These are phyloP conservation scores for Selenia dentaria DNA, from an alignment of 2,888 invertebrate genomes.

Conservation along the genomic window DNA sequence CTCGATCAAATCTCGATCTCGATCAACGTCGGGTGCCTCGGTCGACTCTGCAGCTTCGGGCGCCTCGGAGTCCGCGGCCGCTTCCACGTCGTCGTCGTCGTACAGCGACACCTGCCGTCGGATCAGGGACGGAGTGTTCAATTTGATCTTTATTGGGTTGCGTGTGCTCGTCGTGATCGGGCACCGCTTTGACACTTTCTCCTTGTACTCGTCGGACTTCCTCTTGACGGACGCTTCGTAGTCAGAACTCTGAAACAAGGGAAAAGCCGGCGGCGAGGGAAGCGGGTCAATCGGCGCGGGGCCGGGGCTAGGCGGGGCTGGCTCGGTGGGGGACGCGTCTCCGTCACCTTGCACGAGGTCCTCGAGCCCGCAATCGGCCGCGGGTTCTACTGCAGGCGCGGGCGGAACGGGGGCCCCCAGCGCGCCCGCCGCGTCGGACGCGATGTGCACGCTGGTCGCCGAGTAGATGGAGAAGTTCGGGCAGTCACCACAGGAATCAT, in stretches of 20 bases:
- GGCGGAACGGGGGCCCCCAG: slow-evolving; percentile 30
- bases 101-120: slow-evolving; percentile 80
- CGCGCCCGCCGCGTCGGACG: slow-evolving; percentile 68
- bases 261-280: slow-evolving; percentile 12
- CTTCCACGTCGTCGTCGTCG: slow-evolving; percentile 74
- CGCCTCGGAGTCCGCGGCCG: slow-evolving; percentile 8
- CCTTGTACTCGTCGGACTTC: slow-evolving; percentile 56
- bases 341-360: slow-evolving; percentile 55
- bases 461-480: slow-evolving; percentile 95
- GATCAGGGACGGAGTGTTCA: slow-evolving; percentile 76
- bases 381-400: too few species aligned
- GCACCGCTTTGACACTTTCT: slow-evolving; percentile 66
- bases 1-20: too few species aligned
- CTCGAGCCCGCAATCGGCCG: slow-evolving; percentile 34
- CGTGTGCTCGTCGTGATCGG: slow-evolving; percentile 68
- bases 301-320: slow-evolving; percentile 15
- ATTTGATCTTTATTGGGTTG: slow-evolving; percentile 72
- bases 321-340: slow-evolving; percentile 26
- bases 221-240: slow-evolving; percentile 7
- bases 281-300: slow-evolving; percentile 15
- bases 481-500: slow-evolving; percentile 88
- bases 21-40: too few species aligned
- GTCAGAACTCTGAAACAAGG: slow-evolving; percentile 1
- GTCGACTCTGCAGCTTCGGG: neutral
- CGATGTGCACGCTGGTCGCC: slow-evolving; percentile 90